Conservation (phyloP, 2,797 vertebrate genomes). For the Muscicapa comitata region DNA sequence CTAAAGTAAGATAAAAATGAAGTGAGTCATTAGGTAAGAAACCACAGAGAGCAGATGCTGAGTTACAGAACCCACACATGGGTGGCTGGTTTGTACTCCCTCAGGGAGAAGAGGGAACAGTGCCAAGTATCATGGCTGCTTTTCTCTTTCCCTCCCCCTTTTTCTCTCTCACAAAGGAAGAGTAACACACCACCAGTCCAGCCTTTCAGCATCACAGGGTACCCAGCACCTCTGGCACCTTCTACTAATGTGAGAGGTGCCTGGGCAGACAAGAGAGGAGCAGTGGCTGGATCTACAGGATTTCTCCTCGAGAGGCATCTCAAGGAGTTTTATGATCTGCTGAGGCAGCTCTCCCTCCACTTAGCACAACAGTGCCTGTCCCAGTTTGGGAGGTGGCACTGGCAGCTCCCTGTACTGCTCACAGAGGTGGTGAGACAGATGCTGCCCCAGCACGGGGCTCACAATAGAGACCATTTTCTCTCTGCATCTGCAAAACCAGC, state of each 20-base stretch:
- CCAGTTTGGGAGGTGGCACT: neutral
- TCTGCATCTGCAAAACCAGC: neutral
- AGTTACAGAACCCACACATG: accelerated
- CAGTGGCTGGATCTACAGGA: neutral
- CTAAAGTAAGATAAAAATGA: neutral
- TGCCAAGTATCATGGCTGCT: neutral
- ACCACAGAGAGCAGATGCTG: accelerated
- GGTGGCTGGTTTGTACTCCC: neutral
- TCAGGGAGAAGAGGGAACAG: neutral
- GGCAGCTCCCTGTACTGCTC: neutral
- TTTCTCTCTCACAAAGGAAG: neutral
- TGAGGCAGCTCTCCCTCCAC: neutral
- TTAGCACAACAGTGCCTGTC: accelerated
- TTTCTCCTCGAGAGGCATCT: accelerated
- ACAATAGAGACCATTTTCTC: accelerated
- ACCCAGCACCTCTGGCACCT: neutral
- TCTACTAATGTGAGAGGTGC: neutral
- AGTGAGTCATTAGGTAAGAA: neutral
- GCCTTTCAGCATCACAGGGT: neutral
- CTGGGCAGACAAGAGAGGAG: neutral
- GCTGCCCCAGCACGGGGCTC: neutral
- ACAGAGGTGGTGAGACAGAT: neutral
- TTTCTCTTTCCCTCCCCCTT: neutral
- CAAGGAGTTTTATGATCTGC: neutral
- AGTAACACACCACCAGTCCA: neutral